A percentile compares a stretch with the other conserved stretches of the same genome.
Evolutionary conservation across 2,888 invertebrate genomes (phyloP).

Genomic region (Sycophila texana): DNA sequence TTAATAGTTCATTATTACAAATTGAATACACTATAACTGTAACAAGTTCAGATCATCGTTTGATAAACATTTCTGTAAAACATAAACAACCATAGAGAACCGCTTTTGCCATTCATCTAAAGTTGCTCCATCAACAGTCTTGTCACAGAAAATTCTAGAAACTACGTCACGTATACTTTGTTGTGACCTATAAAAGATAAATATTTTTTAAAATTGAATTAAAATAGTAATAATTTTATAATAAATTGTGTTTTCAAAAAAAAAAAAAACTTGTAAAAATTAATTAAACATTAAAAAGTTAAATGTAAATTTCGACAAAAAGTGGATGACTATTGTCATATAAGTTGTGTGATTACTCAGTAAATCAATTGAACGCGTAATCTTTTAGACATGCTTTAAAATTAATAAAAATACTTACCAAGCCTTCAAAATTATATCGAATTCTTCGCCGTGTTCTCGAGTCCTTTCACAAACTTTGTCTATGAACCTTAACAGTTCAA

Average conservation of each 20-base stretch:
- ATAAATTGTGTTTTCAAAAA: too few relatives aligned
- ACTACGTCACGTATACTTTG: slow-evolving; percentile 66
- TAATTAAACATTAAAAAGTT: too few relatives aligned
- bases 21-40: neutral
- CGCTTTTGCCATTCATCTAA: slow-evolving; percentile 69
- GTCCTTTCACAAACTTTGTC: slow-evolving; percentile 60
- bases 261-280: too few relatives aligned
- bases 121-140: slow-evolving; percentile 65
- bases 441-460: slow-evolving; percentile 62
- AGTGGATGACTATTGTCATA: too few relatives aligned
- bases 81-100: slow-evolving; percentile 65
- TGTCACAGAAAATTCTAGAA: slow-evolving; percentile 61
- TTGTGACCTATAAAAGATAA: slow-evolving; percentile 63
- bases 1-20: slow-evolving; percentile 19
- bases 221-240: too few relatives aligned
- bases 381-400: neutral
- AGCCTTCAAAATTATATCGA: slow-evolving; percentile 63
- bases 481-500: slow-evolving; percentile 63
- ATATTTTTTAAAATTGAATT: slow-evolving; percentile 6
- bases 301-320: too few relatives aligned
- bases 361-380: too few relatives aligned
- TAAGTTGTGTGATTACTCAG: too few relatives aligned
- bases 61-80: slow-evolving; percentile 61
- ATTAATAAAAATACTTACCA: slow-evolving; percentile 57
- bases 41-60: slow-evolving; percentile 44